Base-by-base conservation (phyloP, 35 echinoderm and acorn worm species). In the Ophioderma brevispina region DNA sequence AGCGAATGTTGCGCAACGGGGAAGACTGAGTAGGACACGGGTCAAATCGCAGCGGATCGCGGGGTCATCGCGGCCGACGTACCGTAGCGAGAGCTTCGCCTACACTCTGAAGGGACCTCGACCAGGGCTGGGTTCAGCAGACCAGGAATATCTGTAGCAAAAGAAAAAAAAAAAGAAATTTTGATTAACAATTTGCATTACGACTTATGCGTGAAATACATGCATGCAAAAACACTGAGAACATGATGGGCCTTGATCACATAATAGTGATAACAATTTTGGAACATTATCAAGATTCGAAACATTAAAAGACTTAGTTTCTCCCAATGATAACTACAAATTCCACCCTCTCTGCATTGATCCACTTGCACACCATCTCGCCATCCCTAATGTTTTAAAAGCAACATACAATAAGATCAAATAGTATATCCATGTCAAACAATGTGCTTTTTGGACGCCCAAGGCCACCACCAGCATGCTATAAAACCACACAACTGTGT, bases 1-100 rank as follows among this genome's bases (percentile, higher is more conserved):
- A 79, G 70, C 93, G 94, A 41, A 98, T 92, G 89, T 98, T 94
- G 82, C 96, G 96, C 75, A 98, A 82, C 41, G 96, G 90, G 75
- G 96, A 93, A 82, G 95, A 93, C 87, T 93, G 89, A 77, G 95
- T 90, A 21, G 95, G 87, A 49, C 94, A 82, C 41, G 86, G 92
- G 90, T 92, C 96, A 42, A 98, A 98, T 76, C 96, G 93, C 37
- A 98, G 92, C 0, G 93, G 96, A 82, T 98, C 96, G 25, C 76
- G 80, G 46, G 96, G 96, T 77, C 93, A 92, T 94, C 25, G 96
- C 92, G 32, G 96, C 82, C 76, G 39, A 95, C 92, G 79, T 98
- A 98, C 90, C 90, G 86, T 82, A 98, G 82, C 31, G 84, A 64
- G 39, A 98, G 87, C 76, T 98, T 93, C 39, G 93, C 92, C 37